These are phyloP conservation scores for Megaustenia siamemsis DNA, from an alignment of 2,888 invertebrate species.

Conservation along the genomic window DNA sequence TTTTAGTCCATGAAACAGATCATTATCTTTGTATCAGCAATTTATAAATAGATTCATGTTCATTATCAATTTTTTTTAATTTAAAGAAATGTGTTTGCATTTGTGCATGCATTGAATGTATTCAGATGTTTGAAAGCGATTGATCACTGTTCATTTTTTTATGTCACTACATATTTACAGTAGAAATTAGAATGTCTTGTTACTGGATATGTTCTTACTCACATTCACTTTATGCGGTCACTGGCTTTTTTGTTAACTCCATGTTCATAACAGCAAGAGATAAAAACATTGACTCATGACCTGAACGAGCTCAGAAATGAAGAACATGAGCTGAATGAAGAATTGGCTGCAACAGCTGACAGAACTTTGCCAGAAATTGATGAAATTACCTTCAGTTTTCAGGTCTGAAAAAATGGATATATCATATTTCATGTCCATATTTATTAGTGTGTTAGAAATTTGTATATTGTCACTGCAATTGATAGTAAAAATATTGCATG, in stretches of 20 bases:
- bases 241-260: constrained; percentile 1
- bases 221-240: constrained; percentile 13
- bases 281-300: constrained; percentile 41
- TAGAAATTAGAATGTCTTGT: not conserved
- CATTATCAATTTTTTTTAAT: no score
- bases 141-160: not conserved
- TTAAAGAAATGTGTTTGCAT: no score
- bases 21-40: no score
- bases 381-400: constrained; percentile 51
- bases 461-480: not conserved
- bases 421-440: not conserved
- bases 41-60: no score
- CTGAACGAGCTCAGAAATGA: constrained; percentile 39
- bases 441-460: not conserved
- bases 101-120: no score
- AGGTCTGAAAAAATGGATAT: constrained; percentile 36
- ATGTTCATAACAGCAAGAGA: constrained; percentile 47
- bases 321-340: not conserved
- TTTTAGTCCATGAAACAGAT: no score
- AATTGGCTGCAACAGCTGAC: not conserved
- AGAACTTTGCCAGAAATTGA: constrained; percentile 51
- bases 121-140: not conserved
- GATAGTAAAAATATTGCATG: not conserved
- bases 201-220: not conserved
- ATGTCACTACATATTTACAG: not conserved